phyloP scores from a whole-genome alignment of 2,113 vertebrate genomes.

The Sarotherodon lohbergeri region DNA sequence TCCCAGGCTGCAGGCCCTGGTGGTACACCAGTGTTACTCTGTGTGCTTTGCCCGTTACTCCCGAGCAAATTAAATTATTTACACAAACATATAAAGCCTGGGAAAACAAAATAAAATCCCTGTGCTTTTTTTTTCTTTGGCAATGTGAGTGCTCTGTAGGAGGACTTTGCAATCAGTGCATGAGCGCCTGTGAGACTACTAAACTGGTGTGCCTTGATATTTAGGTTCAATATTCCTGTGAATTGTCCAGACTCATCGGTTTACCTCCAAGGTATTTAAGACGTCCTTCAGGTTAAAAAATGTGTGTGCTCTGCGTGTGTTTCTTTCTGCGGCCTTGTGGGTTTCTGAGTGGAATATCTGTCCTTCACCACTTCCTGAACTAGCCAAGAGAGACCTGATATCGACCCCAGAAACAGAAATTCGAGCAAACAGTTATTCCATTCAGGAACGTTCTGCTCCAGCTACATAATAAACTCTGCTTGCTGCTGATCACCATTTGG shows the following conservation, averaged over 20 bases:
- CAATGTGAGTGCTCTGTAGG: neutral
- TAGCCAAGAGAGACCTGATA: constrained; percentile 35
- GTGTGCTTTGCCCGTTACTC: neutral
- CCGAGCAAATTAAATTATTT: constrained; percentile 35
- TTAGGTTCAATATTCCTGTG: neutral
- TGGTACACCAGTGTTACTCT: constrained; percentile 10
- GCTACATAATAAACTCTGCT: constrained; percentile 32
- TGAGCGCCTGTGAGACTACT: neutral
- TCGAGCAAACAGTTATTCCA: constrained; percentile 19
- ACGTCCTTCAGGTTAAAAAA: neutral
- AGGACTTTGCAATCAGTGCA: neutral
- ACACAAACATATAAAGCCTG: constrained; percentile 15
- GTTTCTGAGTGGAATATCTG: constrained; percentile 45
- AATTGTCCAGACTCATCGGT: neutral
- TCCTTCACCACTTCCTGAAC: constrained; percentile 56
- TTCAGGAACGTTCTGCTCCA: constrained; percentile 9
- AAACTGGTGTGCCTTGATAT: neutral
- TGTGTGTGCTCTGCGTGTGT: neutral
- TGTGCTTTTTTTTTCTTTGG: neutral
- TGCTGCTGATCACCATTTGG: neutral
- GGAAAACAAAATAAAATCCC: constrained; percentile 32
- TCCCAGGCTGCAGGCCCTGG: constrained; percentile 31
- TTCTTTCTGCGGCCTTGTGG: neutral
- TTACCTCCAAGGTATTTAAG: neutral
- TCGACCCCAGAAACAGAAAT: constrained; percentile 24